Conservation (phyloP, 2,888 invertebrate genomes). For the Panorpa germanica region DNA sequence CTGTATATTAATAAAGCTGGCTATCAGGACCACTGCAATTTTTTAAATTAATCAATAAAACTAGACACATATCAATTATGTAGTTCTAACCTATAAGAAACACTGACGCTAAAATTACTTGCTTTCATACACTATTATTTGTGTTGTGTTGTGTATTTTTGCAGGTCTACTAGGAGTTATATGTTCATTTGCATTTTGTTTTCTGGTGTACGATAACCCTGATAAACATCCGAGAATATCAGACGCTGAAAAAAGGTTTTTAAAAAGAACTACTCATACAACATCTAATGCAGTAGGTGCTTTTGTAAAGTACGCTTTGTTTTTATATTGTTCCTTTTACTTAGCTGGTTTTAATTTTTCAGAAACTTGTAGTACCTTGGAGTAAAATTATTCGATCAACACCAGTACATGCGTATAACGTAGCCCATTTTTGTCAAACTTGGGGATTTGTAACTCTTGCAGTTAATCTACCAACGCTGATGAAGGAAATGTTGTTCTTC, state of each 20-base stretch:
- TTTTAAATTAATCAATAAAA: too few species aligned
- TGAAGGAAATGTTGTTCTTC: conserved; percentile 25
- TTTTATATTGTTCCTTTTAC: background rate
- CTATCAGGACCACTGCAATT: too few species aligned
- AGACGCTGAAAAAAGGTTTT: conserved; percentile 20
- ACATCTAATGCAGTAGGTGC: conserved; percentile 5
- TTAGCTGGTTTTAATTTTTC: conserved; percentile 7
- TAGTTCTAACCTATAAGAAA: too few species aligned
- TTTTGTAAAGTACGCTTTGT: background rate
- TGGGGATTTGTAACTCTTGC: conserved; percentile 23
- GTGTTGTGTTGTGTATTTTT: conserved; percentile 12
- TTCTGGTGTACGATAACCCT: conserved; percentile 30
- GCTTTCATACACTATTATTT: background rate
- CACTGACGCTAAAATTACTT: conserved; percentile 1
- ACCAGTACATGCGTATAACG: conserved; percentile 25
- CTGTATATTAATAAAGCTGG: too few species aligned
- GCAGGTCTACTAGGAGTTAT: conserved; percentile 22
- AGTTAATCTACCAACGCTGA: conserved; percentile 22
- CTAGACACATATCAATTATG: too few species aligned
- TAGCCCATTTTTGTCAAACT: conserved; percentile 28
- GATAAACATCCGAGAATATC: conserved; percentile 31
- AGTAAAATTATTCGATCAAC: conserved; percentile 23
- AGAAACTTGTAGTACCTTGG: conserved; percentile 26
- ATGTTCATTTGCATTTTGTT: conserved; percentile 25
- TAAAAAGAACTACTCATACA: conserved; percentile 13